Base-by-base conservation (phyloP, 2,797 vertebrate species). In the Sebastes matsubarae region DNA sequence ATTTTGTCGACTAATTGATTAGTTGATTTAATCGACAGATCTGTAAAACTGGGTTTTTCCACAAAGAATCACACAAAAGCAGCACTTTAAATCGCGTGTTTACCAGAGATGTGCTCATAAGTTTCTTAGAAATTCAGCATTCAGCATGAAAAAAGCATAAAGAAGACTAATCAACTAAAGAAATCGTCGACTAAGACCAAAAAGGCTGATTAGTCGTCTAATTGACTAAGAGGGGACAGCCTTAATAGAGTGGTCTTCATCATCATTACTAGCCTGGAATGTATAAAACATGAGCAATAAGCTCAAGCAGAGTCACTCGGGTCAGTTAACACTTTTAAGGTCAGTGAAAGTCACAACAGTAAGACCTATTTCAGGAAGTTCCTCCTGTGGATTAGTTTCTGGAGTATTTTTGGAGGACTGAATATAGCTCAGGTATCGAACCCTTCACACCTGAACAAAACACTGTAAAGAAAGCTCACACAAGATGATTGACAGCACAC, bases 401-500 rank as follows among this genome's bases (percentile, higher is more conserved):
- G 30, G 5, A 55, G 73, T 55, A 0, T 25, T 34, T 58, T 61
- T 50, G 3, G 30, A 22, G 16, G 3, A 11, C n/a, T 72, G 25
- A 66, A 18, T 36, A 16, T 25, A 27, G 16, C 36, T 72, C 20
- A 16, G 8, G 25, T 77, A 2, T 55, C 9, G 4, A 24, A 67
- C 18, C 30, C 4, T 14, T 5, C 55, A 29, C 67, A 63, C 36
- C 52, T 54, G 8, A 60, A 75, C 32, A 59, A 58, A 79, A 64
- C 8, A 14, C 32, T 10, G 36, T 55, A 2, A 73, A 59, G 18
- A 66, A 30, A 14, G 58, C 14, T 1, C 32, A 67, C 11, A 79
- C n/a, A 42, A 52, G 24, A 72, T 70, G 72, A 84, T 1, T 79
- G 68, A 89, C 75, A 77, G 34, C 66, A 82, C 24, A 84, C 57